Base-by-base conservation (phyloP, 1,140 invertebrate species). In the Bombyx mandarina region DNA sequence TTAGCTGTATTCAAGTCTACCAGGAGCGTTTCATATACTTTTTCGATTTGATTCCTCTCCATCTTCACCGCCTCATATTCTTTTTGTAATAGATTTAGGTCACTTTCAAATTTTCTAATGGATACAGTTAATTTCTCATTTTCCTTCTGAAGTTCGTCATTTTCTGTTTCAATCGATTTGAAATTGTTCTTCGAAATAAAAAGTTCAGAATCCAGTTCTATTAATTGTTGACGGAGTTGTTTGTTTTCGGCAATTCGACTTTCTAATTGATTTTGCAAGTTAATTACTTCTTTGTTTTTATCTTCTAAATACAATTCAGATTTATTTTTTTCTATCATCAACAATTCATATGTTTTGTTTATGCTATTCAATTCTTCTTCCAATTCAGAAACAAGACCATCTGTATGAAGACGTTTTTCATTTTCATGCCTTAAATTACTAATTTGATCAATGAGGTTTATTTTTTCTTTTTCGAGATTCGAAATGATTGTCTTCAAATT, bases 1-100 rank as follows among this genome's bases (percentile, higher is more conserved):
- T 73, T 50, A 9, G 77, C 56, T 51, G 66, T 66, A 58, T 68
- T 64, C 6, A 79, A 60, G 52, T 72, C 51, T 18, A 50, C 54
- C 47, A 18, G 44, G 63, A n/a, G 57, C 77, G 65, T 7, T 18
- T 50, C 43, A 68, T 49, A 58, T 56, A 75, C 63, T 12, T 59
- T 59, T 63, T 75, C 61, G 6, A 86, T 58, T 46, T 56, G 71
- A 52, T 80, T 66, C 44, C 78, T 84, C 63, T 82, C 75, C 45
- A 26, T 48, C 56, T 65, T 58, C 8, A 76, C 57, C 60, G 66
- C 8, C 35, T 71, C 22, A 46, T 73, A 58, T 35, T 53, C 54
- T 50, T 35, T 54, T 67, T 69, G 72, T 18, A 82, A 45, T 22
- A 74, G 52, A 49, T 66, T 52, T 10, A 69, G 26, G 26, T 35